Evolutionary conservation across 2,797 vertebrate species (phyloP).

Genomic region (Sebastes itinus): DNA sequence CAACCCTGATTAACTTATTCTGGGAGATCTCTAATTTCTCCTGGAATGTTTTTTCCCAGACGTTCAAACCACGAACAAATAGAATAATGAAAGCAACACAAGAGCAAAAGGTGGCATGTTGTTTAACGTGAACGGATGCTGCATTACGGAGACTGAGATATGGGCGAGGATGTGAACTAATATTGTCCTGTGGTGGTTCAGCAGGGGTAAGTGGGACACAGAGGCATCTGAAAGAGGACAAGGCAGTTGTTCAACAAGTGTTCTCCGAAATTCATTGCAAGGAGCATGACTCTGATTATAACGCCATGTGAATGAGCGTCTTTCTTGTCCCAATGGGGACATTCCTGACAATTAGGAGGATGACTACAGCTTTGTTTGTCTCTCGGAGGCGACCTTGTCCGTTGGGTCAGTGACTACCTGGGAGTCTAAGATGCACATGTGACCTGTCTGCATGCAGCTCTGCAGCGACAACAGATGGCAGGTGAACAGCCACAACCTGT

Average conservation of each 20-base stretch:
- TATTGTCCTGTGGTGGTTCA: constrained; percentile 43
- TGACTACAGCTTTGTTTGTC: constrained; percentile 80
- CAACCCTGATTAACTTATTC: background rate
- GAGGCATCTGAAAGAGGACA: constrained; percentile 71
- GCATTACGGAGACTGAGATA: constrained; percentile 35
- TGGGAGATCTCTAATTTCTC: background rate
- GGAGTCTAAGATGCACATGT: constrained; percentile 49
- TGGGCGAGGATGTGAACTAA: constrained; percentile 50
- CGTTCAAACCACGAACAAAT: constrained; percentile 18
- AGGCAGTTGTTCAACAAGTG: constrained; percentile 79
- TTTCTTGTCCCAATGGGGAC: constrained; percentile 81
- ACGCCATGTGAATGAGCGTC: constrained; percentile 78
- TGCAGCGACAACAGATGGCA: constrained; percentile 13
- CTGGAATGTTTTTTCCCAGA: constrained; percentile 6
- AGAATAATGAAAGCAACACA: constrained; percentile 28
- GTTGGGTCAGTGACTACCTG: constrained; percentile 75
- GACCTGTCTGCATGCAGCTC: constrained; percentile 31
- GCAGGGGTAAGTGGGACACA: constrained; percentile 45
- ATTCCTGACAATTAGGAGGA: constrained; percentile 81
- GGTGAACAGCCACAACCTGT: constrained; percentile 21
- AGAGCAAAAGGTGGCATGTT: constrained; percentile 12
- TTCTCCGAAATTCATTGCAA: constrained; percentile 70
- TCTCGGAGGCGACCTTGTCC: constrained; percentile 61
- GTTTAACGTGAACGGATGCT: constrained; percentile 43
- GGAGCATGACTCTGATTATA: constrained; percentile 84